phyloP scores from a whole-genome alignment of 2,888 invertebrate genomes.

The Phrixothrix hirtus region DNA sequence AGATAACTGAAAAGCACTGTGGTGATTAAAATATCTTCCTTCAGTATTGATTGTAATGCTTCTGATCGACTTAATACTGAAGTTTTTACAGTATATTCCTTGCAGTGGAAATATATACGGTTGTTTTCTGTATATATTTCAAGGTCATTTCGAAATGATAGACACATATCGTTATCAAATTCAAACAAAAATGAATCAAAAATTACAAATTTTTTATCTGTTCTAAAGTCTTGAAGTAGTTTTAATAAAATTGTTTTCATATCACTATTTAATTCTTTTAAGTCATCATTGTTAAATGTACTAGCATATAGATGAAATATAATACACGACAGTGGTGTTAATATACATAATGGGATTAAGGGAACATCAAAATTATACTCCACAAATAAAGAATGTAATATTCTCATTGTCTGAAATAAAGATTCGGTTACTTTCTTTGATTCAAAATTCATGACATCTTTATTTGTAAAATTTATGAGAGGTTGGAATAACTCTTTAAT shows the following conservation, averaged over 20 bases:
- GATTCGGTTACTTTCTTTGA: conserved; percentile 43
- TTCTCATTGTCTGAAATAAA: conserved; percentile 40
- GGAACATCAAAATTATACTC: conserved; percentile 38
- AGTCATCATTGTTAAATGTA: conserved; percentile 47
- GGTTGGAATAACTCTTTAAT: conserved; percentile 46
- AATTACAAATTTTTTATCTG: conserved; percentile 36
- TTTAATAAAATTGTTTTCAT: conserved; percentile 41
- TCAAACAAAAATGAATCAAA: conserved; percentile 51
- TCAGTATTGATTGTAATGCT: conserved; percentile 48
- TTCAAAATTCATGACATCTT: conserved; percentile 42
- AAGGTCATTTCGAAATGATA: conserved; percentile 42
- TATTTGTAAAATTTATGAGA: conserved; percentile 38
- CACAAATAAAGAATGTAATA: conserved; percentile 43
- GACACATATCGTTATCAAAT: conserved; percentile 36
- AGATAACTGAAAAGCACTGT: conserved; percentile 53
- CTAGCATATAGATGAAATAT: conserved; percentile 56
- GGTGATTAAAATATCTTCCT: conserved; percentile 42
- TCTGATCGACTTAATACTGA: conserved; percentile 47
- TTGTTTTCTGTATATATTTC: conserved; percentile 39
- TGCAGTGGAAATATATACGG: conserved; percentile 34
- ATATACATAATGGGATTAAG: conserved; percentile 49
- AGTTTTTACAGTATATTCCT: conserved; percentile 32
- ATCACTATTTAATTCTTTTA: conserved; percentile 48
- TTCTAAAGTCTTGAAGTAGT: conserved; percentile 35
- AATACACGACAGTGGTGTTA: conserved; percentile 55